Base-by-base conservation (phyloP, 2,888 invertebrate genomes). In the Dicycla oo region DNA sequence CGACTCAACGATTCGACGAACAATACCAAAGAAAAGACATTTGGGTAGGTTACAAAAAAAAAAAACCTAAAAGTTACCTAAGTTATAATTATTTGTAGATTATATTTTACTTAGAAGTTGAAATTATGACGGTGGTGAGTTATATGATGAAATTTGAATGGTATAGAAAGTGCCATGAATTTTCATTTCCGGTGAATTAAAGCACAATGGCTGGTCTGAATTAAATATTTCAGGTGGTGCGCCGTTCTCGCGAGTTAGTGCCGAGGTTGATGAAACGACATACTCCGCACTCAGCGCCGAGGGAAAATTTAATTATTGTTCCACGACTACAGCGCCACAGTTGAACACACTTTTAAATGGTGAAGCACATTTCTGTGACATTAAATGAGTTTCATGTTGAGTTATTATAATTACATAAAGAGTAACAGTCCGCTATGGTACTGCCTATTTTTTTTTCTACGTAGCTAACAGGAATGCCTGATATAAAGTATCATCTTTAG, bases 261-360 rank as follows among this genome's bases (percentile, higher is more conserved):
- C 89, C 86, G 89, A 91, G 93, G 92, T 93, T 93, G 94, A 93
- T 93, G 94, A 93, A 93, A 94, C 92, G 93, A 92, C 93, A 92
- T 91, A 91, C 92, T 92, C 91, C 88, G 90, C 92, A 90, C 92
- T 92, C 92, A 88, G 89, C 89, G 92, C 89, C 88, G 90, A 88
- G 91, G 88, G 92, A 92, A 94, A 94, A 94, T 95, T 94, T 95
- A 94, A 95, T 95, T 94, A 95, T 94, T 93, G 92, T 93, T 93
- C 90, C 91, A 91, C 89, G 87, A 91, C 91, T 91, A 88, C 88
- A 89, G 89, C 87, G 90, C 88, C 90, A 91, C 91, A 91, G 91
- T 93, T 93, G 88, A 94, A 93, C 92, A 94, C 92, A 92, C 90
- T 93, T 94, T 93, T 93, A 93, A 93, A 93, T 90, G 91, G 89